phyloP scores from a whole-genome alignment of 2,888 invertebrate genomes.

The Biston stratarius region DNA sequence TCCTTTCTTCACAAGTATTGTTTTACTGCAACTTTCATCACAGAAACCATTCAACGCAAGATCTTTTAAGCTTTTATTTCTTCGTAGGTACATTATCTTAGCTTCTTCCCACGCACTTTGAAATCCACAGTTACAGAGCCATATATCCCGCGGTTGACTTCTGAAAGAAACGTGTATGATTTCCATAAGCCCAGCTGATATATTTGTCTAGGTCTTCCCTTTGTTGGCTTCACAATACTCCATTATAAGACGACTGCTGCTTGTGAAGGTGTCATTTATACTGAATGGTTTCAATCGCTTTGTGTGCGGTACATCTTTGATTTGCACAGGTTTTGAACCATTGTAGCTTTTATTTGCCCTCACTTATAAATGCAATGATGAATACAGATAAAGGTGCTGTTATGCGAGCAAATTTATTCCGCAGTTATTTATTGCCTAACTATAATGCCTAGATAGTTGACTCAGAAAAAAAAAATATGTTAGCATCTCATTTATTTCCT shows the following conservation, averaged over 20 bases:
- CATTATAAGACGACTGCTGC: slow-evolving; percentile 54
- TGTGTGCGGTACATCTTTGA: slow-evolving; percentile 20
- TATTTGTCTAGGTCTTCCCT: slow-evolving; percentile 69
- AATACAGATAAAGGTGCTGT: background rate
- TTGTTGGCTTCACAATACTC: slow-evolving; percentile 63
- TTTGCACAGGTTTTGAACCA: slow-evolving; percentile 17
- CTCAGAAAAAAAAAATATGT: no score
- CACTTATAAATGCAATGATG: background rate
- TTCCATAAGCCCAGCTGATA: slow-evolving; percentile 64
- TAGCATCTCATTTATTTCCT: no score
- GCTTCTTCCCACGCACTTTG: slow-evolving; percentile 31
- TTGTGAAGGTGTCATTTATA: slow-evolving; percentile 47
- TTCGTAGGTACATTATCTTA: slow-evolving; percentile 26
- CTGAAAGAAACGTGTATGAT: slow-evolving; percentile 58
- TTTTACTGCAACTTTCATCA: slow-evolving; percentile 7
- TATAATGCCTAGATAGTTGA: no score
- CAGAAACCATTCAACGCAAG: slow-evolving; percentile 5
- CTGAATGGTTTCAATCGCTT: slow-evolving; percentile 34
- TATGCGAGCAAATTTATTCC: no score
- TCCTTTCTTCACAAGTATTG: background rate
- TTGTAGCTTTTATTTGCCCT: slow-evolving; percentile 15
- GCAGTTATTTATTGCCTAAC: no score
- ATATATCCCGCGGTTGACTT: slow-evolving; percentile 49
- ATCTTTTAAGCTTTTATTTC: slow-evolving; percentile 22
- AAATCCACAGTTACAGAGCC: slow-evolving; percentile 27